Conservation (phyloP, 30 jellyfish, hydroid and myxozoan species). For the Hydractinia symbiolongicarpus region DNA sequence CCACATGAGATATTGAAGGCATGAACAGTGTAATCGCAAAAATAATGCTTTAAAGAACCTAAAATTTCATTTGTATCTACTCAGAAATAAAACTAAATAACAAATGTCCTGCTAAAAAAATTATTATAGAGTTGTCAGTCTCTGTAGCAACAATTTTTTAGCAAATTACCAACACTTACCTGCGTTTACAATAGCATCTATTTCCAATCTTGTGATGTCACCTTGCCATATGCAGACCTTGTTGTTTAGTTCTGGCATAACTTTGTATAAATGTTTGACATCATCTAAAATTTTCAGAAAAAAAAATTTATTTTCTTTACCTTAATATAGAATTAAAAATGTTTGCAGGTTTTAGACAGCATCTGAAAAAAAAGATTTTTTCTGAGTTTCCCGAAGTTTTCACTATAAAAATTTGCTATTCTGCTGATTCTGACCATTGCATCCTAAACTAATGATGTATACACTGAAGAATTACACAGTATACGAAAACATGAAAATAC, state of each 20-base stretch:
- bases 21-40: no score
- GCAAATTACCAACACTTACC: slow-evolving; percentile 26
- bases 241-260: slow-evolving; percentile 20
- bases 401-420: no score
- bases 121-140: no score
- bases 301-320: background rate
- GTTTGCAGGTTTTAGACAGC: no score
- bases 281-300: slow-evolving; percentile 19
- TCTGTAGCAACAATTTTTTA: no score
- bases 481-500: no score
- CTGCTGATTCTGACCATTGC: no score
- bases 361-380: no score
- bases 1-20: no score
- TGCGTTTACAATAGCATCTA: slow-evolving; percentile 92
- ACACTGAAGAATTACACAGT: no score
- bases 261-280: background rate
- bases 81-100: background rate
- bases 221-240: slow-evolving; percentile 64
- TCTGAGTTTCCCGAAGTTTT: no score
- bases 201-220: slow-evolving; percentile 72
- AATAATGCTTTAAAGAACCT: background rate
- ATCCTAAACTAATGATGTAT: no score
- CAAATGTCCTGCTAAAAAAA: background rate
- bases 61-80: background rate
- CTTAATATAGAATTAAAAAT: background rate